phyloP scores from a whole-genome alignment of 2,888 invertebrate genomes.

The Dryobotodes eremita region DNA sequence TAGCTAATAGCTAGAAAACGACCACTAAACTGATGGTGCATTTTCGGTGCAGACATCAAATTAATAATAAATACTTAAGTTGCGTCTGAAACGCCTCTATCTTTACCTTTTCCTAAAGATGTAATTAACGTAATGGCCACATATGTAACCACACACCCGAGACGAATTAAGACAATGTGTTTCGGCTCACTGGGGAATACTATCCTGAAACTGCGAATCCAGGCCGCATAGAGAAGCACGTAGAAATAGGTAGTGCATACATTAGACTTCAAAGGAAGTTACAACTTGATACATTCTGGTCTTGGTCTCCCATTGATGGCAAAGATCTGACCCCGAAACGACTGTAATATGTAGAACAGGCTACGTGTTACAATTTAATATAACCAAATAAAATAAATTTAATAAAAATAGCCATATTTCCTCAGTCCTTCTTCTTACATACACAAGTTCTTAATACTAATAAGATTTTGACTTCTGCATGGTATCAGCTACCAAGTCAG shows the following conservation, averaged over 20 bases:
- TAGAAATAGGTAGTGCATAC: slow-evolving; percentile 5
- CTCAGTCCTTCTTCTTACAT: not conserved
- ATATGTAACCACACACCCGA: slow-evolving; percentile 26
- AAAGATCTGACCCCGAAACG: not conserved
- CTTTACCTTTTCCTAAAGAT: slow-evolving; percentile 22
- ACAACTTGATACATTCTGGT: not conserved
- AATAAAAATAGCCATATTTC: not conserved
- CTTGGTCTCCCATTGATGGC: not conserved
- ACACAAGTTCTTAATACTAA: not conserved
- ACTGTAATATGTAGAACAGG: not conserved
- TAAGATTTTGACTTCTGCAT: not conserved
- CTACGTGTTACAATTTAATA: not conserved
- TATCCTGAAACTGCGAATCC: slow-evolving; percentile 4
- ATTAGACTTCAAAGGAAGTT: not conserved
- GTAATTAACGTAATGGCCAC: slow-evolving; percentile 48
- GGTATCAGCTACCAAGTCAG: not conserved
- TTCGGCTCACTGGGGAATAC: slow-evolving; percentile 23
- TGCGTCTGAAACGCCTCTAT: slow-evolving; percentile 12
- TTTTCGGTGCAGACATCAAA: not conserved
- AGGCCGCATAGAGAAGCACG: not conserved
- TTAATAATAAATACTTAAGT: not conserved
- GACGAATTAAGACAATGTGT: slow-evolving; percentile 35
- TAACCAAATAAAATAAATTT: not conserved
- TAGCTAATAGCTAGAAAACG: no score
- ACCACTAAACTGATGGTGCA: not conserved